A percentile compares a stretch with the other conserved stretches of the same genome.
phyloP scores from a whole-genome alignment of 2,797 vertebrate genomes.

The Amniataba percoides region DNA sequence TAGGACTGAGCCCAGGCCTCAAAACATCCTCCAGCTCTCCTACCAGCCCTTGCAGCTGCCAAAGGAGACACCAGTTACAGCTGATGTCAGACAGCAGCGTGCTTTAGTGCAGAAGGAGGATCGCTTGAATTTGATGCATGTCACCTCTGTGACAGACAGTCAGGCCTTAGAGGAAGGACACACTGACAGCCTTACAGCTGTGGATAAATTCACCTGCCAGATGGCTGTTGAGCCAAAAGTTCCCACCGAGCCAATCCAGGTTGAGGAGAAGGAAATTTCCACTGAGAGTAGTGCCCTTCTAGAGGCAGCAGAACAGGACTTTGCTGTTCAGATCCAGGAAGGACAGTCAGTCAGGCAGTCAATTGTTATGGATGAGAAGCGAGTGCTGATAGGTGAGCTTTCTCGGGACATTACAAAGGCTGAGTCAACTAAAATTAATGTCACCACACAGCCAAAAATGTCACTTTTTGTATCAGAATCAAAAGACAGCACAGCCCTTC shows the following conservation, averaged over 20 bases:
- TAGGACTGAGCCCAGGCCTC: constrained; percentile 78
- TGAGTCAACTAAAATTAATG: constrained; percentile 61
- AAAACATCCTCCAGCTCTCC: constrained; percentile 82
- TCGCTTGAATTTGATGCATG: constrained; percentile 83
- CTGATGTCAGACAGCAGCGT: constrained; percentile 82
- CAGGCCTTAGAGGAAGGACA: constrained; percentile 81
- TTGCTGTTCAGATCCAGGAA: constrained; percentile 88
- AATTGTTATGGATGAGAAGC: constrained; percentile 89
- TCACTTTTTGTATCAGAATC: constrained; percentile 80
- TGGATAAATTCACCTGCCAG: constrained; percentile 77
- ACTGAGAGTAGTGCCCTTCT: constrained; percentile 85
- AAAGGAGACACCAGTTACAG: constrained; percentile 84
- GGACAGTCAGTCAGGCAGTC: constrained; percentile 90
- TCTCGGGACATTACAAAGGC: constrained; percentile 77
- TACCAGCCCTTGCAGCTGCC: constrained; percentile 82
- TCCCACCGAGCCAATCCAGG: constrained; percentile 81
- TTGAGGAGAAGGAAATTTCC: constrained; percentile 82
- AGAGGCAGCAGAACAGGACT: constrained; percentile 87
- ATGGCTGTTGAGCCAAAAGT: constrained; percentile 83
- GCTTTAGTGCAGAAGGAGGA: constrained; percentile 88
- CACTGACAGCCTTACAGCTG: constrained; percentile 78
- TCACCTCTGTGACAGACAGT: constrained; percentile 83
- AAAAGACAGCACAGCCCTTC: constrained; percentile 78
- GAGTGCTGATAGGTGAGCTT: constrained; percentile 83
- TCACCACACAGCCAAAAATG: constrained; percentile 80